A percentile compares a stretch with the other conserved stretches of the same genome.
Evolutionary conservation across 2,113 vertebrate species (phyloP).

Genomic region (Plotosus lineatus): DNA sequence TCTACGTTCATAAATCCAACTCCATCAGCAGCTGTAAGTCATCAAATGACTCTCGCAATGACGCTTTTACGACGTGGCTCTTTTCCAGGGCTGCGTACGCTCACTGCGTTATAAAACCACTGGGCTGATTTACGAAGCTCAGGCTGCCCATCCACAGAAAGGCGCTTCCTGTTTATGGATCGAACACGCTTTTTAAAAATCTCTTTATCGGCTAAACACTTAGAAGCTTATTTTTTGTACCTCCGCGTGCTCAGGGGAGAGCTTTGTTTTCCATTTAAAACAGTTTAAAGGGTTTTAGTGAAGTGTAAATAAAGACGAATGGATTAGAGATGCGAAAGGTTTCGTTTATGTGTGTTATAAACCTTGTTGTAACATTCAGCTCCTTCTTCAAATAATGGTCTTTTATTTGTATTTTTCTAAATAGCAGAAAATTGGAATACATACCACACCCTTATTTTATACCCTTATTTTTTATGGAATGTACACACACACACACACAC

Average conservation of each 20-base stretch:
- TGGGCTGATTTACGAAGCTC: neutral
- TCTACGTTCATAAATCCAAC: neutral
- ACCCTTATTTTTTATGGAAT: too few species aligned
- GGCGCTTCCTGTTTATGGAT: neutral
- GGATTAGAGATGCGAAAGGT: neutral
- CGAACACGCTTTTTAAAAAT: neutral
- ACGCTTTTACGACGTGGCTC: slow-evolving; percentile 24
- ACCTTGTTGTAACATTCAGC: neutral
- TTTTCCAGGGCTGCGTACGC: neutral
- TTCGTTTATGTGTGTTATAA: neutral
- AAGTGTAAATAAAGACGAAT: neutral
- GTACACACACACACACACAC: slow-evolving; percentile 2
- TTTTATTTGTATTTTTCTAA: neutral
- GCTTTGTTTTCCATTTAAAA: neutral
- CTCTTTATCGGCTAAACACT: neutral
- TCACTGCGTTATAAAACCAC: neutral
- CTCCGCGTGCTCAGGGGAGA: neutral
- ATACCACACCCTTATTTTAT: neutral
- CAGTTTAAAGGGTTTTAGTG: neutral
- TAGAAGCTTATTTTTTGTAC: neutral
- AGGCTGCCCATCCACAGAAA: neutral
- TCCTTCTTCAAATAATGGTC: neutral
- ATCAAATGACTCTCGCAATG: neutral
- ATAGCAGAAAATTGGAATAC: neutral
- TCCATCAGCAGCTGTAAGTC: neutral